A percentile compares a stretch with the other conserved stretches of the same genome.
These are phyloP conservation scores for Peromyscus attwateri DNA, from an alignment of 2,797 vertebrate species.

Conservation along the genomic window DNA sequence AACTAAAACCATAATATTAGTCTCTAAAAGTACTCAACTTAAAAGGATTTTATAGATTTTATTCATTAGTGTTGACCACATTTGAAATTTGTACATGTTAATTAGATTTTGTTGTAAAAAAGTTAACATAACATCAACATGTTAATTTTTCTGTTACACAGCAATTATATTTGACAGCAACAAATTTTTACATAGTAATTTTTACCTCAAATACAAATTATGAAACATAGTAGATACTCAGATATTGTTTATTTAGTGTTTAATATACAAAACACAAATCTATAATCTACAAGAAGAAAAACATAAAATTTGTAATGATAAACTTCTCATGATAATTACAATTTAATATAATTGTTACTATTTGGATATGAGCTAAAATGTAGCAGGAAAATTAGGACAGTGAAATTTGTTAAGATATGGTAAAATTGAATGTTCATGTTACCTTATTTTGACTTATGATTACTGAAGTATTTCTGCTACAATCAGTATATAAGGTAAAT, in stretches of 20 bases:
- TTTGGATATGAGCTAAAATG: not conserved
- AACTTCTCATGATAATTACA: not conserved
- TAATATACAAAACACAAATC: constrained; percentile 12
- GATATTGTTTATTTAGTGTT: not conserved
- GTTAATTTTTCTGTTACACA: not conserved
- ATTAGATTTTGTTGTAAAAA: not conserved
- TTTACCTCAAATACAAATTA: not conserved
- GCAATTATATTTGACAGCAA: not conserved
- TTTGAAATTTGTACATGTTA: not conserved
- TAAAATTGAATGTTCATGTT: not conserved
- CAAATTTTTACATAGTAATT: not conserved
- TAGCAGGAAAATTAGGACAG: not conserved
- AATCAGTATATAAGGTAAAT: not conserved
- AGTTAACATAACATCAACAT: not conserved
- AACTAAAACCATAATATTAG: not conserved
- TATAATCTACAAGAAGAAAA: not conserved
- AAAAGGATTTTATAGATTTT: not conserved
- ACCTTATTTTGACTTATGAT: not conserved
- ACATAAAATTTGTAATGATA: not conserved
- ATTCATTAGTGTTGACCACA: not conserved
- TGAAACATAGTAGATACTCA: not conserved
- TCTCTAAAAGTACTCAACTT: constrained; percentile 20
- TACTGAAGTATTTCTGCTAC: not conserved
- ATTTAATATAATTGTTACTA: not conserved
- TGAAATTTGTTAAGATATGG: not conserved